phyloP scores from a whole-genome alignment of 2,113 vertebrate genomes.

The Cinclus mexicanus region DNA sequence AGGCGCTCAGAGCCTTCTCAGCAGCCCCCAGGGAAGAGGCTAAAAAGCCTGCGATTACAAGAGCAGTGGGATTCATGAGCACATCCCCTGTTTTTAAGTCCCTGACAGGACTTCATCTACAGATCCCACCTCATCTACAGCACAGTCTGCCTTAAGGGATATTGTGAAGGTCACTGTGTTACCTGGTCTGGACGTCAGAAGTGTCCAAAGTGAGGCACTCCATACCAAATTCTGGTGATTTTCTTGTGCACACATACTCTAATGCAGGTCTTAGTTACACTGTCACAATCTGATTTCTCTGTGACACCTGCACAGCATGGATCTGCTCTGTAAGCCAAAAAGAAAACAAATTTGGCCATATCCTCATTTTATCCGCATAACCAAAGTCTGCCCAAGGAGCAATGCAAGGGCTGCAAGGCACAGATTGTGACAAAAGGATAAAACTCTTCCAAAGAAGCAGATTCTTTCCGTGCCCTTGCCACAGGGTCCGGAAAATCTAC shows the following conservation, averaged over 20 bases:
- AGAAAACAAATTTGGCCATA: neutral
- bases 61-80: accelerated
- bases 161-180: neutral
- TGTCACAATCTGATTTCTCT: neutral
- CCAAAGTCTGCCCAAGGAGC: neutral
- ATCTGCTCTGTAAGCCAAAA: neutral
- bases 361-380: neutral
- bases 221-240: neutral
- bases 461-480: neutral
- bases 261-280: neutral
- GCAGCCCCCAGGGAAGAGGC: neutral
- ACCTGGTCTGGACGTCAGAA: neutral
- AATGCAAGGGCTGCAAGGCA: neutral
- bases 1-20: neutral
- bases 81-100: neutral
- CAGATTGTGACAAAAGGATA: neutral
- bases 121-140: neutral
- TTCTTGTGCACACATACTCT: neutral
- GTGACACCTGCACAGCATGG: accelerated
- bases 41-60: neutral
- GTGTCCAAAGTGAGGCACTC: neutral
- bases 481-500: neutral
- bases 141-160: neutral
- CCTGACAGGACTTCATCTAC: neutral
- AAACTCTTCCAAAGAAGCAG: neutral